Conservation (phyloP, 2,888 invertebrate genomes). For the Antheraea assamensis region DNA sequence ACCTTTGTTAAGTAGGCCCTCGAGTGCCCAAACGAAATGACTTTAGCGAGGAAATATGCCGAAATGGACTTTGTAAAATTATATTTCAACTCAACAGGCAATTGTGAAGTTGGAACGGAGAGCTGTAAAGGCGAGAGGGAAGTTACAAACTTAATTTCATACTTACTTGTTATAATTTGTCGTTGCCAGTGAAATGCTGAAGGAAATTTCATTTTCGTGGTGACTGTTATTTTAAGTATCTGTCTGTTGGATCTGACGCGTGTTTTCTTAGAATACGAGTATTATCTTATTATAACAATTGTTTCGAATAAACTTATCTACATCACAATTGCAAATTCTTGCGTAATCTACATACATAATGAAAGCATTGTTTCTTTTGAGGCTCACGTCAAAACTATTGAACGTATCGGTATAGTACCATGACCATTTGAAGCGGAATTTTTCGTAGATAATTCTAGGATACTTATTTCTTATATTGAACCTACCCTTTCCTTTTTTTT, state of each 20-base stretch:
- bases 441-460: too few relatives aligned
- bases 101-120: conserved; percentile 28
- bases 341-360: too few relatives aligned
- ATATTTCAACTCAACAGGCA: conserved; percentile 30
- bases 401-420: too few relatives aligned
- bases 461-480: too few relatives aligned
- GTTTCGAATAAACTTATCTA: background rate
- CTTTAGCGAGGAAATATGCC: conserved; percentile 12
- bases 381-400: too few relatives aligned
- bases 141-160: conserved; percentile 40
- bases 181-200: conserved; percentile 17
- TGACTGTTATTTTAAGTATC: conserved; percentile 9
- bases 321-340: background rate
- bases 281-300: background rate
- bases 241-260: background rate
- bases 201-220: conserved; percentile 19
- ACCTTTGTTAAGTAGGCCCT: conserved; percentile 13
- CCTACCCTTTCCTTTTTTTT: too few relatives aligned
- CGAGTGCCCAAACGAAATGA: conserved; percentile 13
- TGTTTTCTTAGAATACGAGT: background rate
- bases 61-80: conserved; percentile 23
- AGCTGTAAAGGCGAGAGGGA: conserved; percentile 29
- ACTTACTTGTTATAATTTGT: conserved; percentile 25
- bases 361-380: too few relatives aligned
- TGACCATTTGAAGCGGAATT: too few relatives aligned